Evolutionary conservation across 1,140 invertebrate species (phyloP).

Genomic region (Hyles vespertilio): DNA sequence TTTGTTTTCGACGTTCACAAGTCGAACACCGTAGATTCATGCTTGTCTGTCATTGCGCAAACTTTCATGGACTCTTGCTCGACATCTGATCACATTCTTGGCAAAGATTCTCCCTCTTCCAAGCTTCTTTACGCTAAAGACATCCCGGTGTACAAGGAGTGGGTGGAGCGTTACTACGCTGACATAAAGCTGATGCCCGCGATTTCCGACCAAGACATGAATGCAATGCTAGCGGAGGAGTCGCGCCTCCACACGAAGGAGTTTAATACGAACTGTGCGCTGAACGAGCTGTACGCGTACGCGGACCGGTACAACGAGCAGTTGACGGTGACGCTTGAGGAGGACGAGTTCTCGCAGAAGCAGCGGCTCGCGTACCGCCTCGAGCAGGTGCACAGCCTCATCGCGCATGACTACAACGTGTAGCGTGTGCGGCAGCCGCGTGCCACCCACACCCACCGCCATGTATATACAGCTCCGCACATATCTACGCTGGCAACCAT

Average conservation of each 20-base stretch:
- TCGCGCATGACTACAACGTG: constrained; percentile 90
- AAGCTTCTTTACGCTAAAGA: constrained; percentile 99
- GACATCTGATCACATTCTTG: constrained; percentile 98
- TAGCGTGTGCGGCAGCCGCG: constrained; percentile 67
- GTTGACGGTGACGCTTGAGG: constrained; percentile 95
- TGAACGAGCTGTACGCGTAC: constrained; percentile 96
- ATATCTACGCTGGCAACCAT: constrained; percentile 71
- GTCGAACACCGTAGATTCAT: constrained; percentile 99
- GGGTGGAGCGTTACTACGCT: constrained; percentile 97
- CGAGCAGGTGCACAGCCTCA: constrained; percentile 96
- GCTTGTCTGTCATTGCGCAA: constrained; percentile 98
- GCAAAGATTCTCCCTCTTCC: constrained; percentile 99
- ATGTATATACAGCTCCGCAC: constrained; percentile 71
- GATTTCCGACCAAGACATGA: constrained; percentile 99
- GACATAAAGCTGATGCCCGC: constrained; percentile 97
- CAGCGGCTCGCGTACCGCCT: constrained; percentile 95
- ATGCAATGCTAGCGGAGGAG: constrained; percentile 98
- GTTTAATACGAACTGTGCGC: constrained; percentile 97
- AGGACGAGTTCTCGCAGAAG: constrained; percentile 98
- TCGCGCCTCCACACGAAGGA: constrained; percentile 96
- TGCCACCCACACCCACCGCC: constrained; percentile 50
- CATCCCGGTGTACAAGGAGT: constrained; percentile 99
- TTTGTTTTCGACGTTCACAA: constrained; percentile 99
- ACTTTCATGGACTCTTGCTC: constrained; percentile 99
- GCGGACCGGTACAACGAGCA: constrained; percentile 97